These are phyloP conservation scores for Hecatera dysodea DNA, from an alignment of 2,888 invertebrate genomes.

Conservation along the genomic window DNA sequence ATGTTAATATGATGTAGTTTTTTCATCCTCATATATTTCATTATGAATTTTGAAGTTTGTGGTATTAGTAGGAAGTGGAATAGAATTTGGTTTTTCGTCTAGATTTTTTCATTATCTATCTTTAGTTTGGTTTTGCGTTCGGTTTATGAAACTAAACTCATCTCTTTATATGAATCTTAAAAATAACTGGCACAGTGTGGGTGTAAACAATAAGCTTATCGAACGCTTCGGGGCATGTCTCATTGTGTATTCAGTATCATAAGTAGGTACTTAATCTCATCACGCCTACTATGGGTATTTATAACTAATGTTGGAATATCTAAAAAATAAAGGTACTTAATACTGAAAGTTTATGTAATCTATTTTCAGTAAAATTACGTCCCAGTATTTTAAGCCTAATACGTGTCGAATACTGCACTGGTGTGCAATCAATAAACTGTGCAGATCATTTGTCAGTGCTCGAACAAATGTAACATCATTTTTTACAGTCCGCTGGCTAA, in stretches of 20 bases:
- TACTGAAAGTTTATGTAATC: not conserved
- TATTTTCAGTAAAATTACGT: not conserved
- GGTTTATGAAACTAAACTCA: not conserved
- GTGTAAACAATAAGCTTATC: not conserved
- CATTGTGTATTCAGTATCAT: not conserved
- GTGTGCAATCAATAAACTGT: constrained; percentile 47
- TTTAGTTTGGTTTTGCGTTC: not conserved
- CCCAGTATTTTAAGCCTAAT: constrained; percentile 2
- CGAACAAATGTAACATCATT: constrained; percentile 43
- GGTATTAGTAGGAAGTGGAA: not conserved
- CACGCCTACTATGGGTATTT: no score
- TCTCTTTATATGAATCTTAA: not conserved
- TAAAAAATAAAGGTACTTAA: no score
- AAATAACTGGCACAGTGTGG: not conserved
- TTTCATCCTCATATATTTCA: no score
- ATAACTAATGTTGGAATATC: no score
- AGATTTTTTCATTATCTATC: not conserved
- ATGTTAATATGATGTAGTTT: no score
- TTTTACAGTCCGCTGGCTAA: constrained; percentile 39
- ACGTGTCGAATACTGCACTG: constrained; percentile 27
- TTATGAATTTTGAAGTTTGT: no score
- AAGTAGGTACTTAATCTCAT: not conserved
- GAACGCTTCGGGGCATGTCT: not conserved
- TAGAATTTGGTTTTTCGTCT: not conserved
- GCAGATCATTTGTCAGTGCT: constrained; percentile 45